These are phyloP conservation scores for Pseudotriccus pelzelni DNA, from an alignment of 2,797 vertebrate genomes.

Conservation along the genomic window DNA sequence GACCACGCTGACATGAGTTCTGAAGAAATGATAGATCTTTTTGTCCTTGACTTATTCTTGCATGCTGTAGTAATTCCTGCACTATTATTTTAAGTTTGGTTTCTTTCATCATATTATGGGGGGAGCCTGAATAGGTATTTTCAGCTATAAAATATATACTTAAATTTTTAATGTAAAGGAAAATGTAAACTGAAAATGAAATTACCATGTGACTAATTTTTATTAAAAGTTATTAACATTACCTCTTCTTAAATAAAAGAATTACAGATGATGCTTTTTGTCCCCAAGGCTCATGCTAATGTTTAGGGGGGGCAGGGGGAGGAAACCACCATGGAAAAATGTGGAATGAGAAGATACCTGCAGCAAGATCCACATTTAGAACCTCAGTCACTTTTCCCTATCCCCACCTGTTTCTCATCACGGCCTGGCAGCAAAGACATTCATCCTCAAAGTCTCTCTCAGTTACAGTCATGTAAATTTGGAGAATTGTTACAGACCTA, in stretches of 20 bases:
- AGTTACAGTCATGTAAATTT: background rate
- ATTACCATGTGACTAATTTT: background rate
- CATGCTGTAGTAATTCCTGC: constrained; percentile 11
- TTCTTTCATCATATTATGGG: constrained; percentile 25
- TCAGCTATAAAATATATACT: constrained; percentile 11
- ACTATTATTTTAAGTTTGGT: constrained; percentile 12
- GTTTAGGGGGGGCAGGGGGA: background rate
- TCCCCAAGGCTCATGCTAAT: background rate
- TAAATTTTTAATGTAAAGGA: constrained; percentile 26
- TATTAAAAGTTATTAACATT: background rate
- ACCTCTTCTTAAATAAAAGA: background rate
- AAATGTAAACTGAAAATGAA: constrained; percentile 61
- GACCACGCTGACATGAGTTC: background rate
- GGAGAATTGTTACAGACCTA: background rate
- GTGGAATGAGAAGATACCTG: background rate
- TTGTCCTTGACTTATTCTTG: constrained; percentile 34
- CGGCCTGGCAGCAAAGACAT: background rate
- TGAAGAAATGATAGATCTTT: constrained; percentile 31
- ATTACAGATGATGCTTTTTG: background rate
- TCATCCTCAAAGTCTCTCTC: background rate
- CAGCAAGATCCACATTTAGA: background rate
- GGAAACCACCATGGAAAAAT: background rate
- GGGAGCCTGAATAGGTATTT: constrained; percentile 14
- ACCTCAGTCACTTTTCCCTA: background rate
- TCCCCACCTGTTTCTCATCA: background rate